Base-by-base conservation (phyloP, 1,140 invertebrate species). In the Artemia franciscana region DNA sequence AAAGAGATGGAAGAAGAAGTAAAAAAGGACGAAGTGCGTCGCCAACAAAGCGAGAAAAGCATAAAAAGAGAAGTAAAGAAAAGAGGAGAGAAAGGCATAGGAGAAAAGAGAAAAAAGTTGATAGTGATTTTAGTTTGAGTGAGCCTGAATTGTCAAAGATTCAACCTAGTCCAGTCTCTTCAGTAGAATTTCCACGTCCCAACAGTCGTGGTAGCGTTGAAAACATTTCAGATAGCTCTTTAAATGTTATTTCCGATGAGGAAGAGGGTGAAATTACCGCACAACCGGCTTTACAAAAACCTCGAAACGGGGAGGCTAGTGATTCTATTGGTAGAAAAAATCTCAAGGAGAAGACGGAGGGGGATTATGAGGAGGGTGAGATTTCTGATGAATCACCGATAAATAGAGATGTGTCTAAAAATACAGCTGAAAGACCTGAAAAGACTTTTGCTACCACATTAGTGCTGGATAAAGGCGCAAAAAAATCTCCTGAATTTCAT, bases 31-130 rank as follows among this genome's bases (percentile, higher is more conserved):
- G 65, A 70, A 61, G 62, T 66, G 58, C 65, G 65, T 5, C 65
- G 65, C 63, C 67, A 64, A 63, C 64, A 69, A 84, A 66, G 66
- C 63, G 64, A 63, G 26, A 65, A 66, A 62, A 68, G 66, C 60
- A 64, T 64, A 59, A 64, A 64, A 62, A 65, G 66, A 21, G 21
- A 18, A 51, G 39, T 3, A 66, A 62, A 56, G 64, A 66, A 56
- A 60, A 51, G 65, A 60, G 68, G 65, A 39, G 64, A 59, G 56
- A 66, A 58, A 23, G 56, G 61, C 5, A 63, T 57, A 58, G 65
- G 58, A 60, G 63, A 62, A 24, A 57, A 39, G 5, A 63, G 66
- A 28, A 65, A n/a, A 12, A 24, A 30, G 26, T 24, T 15, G 59
- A 58, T 15, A 51, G 39, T 51, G 39, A 62, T 15, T n/a, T 51